These are phyloP conservation scores for Gasterosteus nipponicus DNA, from an alignment of 2,113 vertebrate species.

Conservation along the genomic window DNA sequence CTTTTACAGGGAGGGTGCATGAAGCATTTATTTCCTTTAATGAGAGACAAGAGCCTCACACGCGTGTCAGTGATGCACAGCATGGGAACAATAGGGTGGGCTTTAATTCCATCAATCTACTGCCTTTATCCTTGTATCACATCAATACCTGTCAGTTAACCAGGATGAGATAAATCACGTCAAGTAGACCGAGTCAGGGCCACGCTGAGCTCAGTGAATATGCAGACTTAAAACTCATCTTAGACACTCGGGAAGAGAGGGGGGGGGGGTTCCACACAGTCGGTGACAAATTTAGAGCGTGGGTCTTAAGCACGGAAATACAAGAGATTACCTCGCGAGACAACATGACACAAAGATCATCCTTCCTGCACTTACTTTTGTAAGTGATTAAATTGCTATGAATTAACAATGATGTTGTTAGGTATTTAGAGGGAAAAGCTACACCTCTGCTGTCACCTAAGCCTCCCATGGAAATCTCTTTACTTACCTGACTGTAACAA, in stretches of 20 bases:
- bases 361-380: slow-evolving; percentile 60
- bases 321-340: slow-evolving; percentile 58
- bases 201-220: slow-evolving; percentile 44
- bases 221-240: slow-evolving; percentile 47
- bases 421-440: slow-evolving; percentile 73
- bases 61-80: slow-evolving; percentile 76
- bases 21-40: slow-evolving; percentile 80
- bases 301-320: slow-evolving; percentile 47
- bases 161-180: slow-evolving; percentile 71
- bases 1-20: slow-evolving; percentile 64
- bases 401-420: slow-evolving; percentile 77
- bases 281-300: slow-evolving; percentile 38
- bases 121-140: slow-evolving; percentile 75
- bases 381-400: slow-evolving; percentile 73
- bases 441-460: slow-evolving; percentile 66
- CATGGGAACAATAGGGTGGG: slow-evolving; percentile 74
- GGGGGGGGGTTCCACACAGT: slow-evolving; percentile 24
- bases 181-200: slow-evolving; percentile 51
- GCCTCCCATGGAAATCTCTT: slow-evolving; percentile 71
- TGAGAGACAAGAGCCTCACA: slow-evolving; percentile 80
- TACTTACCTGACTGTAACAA: slow-evolving; percentile 72
- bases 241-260: slow-evolving; percentile 30
- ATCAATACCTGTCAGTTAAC: slow-evolving; percentile 76
- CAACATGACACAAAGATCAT: slow-evolving; percentile 62
- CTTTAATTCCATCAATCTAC: slow-evolving; percentile 74